These are phyloP conservation scores for Amphibalanus amphitrite DNA, from an alignment of 1,140 invertebrate species.

Conservation along the genomic window DNA sequence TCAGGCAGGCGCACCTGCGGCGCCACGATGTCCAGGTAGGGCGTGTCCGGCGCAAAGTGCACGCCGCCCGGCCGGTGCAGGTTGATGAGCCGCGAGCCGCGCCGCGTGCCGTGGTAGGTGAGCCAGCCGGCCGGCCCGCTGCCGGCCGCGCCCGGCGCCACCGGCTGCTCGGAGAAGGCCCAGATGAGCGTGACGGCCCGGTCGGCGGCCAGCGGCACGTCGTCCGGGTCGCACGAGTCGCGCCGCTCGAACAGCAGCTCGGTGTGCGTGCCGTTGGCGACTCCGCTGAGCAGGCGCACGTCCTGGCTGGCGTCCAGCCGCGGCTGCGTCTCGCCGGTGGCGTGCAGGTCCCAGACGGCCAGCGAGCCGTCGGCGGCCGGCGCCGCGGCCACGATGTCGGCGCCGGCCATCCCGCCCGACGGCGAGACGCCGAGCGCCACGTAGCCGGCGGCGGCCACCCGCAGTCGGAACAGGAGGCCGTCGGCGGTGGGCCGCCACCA, in stretches of 20 bases:
- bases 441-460: constrained; percentile 25
- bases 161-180: not conserved
- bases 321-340: constrained; percentile 10
- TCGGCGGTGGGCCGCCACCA: constrained; percentile 3
- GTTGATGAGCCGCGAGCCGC: constrained; percentile 11
- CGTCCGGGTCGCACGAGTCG: constrained; percentile 16
- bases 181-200: constrained; percentile 22
- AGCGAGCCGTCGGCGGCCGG: not conserved
- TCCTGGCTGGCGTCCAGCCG: constrained; percentile 11
- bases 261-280: constrained; percentile 17
- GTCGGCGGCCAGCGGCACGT: constrained; percentile 15
- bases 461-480: not conserved
- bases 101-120: constrained; percentile 7
- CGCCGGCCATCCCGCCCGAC: constrained; percentile 48
- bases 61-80: constrained; percentile 9
- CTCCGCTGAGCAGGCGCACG: constrained; percentile 13
- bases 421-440: constrained; percentile 54
- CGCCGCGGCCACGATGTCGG: constrained; percentile 39
- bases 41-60: not conserved
- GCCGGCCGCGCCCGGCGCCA: constrained; percentile 10
- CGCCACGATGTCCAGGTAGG: constrained; percentile 10
- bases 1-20: constrained; percentile 11
- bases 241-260: constrained; percentile 10
- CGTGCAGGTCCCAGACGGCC: constrained; percentile 8
- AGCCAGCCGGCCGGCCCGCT: constrained; percentile 13